phyloP scores from a whole-genome alignment of 1,140 invertebrate species.

The Andrena cerasifolii region DNA sequence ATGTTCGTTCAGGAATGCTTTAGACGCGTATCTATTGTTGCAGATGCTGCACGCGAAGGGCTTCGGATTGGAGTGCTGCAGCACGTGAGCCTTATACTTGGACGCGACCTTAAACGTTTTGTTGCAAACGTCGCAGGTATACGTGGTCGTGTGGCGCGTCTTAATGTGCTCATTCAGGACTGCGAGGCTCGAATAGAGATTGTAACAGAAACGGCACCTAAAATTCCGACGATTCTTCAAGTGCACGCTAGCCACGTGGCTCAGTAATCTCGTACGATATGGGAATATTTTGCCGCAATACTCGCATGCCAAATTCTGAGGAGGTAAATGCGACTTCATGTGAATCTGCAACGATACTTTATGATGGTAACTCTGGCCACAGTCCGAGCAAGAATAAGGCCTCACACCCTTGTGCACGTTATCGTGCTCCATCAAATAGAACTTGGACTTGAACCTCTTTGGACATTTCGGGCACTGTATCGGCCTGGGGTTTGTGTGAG shows the following conservation, averaged over 20 bases:
- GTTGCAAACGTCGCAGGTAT: constrained; percentile 78
- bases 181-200: constrained; percentile 79
- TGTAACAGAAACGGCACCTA: constrained; percentile 80
- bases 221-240: constrained; percentile 80
- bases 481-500: constrained; percentile 80
- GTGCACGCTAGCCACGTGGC: constrained; percentile 80
- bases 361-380: constrained; percentile 80
- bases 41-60: constrained; percentile 79
- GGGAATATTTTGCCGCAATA: constrained; percentile 81
- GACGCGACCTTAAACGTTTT: constrained; percentile 80
- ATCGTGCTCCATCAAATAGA: constrained; percentile 80
- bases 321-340: constrained; percentile 79
- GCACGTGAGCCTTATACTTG: constrained; percentile 79
- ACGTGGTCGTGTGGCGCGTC: constrained; percentile 78
- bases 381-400: constrained; percentile 78
- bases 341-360: constrained; percentile 81
- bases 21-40: constrained; percentile 80
- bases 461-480: constrained; percentile 80
- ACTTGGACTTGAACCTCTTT: constrained; percentile 80
- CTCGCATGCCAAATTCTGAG: constrained; percentile 80
- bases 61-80: constrained; percentile 80
- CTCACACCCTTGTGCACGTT: constrained; percentile 81
- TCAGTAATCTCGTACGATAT: constrained; percentile 78
- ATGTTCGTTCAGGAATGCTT: constrained; percentile 80
- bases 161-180: constrained; percentile 81